Percentiles rank a stretch among this genome's conserved stretches.
phyloP scores from a whole-genome alignment of 2,113 vertebrate species.

The Salminus brasiliensis region DNA sequence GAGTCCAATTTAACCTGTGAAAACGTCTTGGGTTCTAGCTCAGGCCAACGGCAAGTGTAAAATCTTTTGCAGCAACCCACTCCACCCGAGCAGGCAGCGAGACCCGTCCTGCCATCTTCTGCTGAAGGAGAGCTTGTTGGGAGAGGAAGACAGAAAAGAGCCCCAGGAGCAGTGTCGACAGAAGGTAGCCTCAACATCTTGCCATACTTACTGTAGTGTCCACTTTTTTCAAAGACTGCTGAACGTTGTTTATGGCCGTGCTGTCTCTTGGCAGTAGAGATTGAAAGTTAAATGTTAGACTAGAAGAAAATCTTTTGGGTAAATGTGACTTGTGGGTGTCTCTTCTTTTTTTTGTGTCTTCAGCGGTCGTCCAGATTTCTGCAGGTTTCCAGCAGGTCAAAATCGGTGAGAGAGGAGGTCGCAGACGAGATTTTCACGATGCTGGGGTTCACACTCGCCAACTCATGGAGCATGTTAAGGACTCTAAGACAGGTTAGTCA shows the following conservation, averaged over 20 bases:
- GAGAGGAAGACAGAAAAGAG: conserved; percentile 75
- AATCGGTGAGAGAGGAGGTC: conserved; percentile 86
- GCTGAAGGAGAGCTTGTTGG: conserved; percentile 69
- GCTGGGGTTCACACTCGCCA: conserved; percentile 85
- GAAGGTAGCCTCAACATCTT: conserved; percentile 66
- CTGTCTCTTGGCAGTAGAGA: too few species aligned
- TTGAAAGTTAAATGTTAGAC: background rate
- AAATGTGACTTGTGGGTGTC: background rate
- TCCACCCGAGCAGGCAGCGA: conserved; percentile 3
- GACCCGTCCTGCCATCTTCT: background rate
- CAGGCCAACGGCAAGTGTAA: background rate
- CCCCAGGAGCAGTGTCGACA: conserved; percentile 45
- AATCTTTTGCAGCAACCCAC: conserved; percentile 42
- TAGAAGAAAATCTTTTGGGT: background rate
- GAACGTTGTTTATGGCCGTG: too few species aligned
- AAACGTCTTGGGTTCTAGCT: too few species aligned
- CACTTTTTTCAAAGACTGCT: background rate
- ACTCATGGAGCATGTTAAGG: conserved; percentile 86
- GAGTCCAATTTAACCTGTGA: too few species aligned
- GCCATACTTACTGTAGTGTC: background rate
- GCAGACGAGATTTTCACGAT: conserved; percentile 85
- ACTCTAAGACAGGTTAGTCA: conserved; percentile 77
- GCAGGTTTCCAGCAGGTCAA: conserved; percentile 87
- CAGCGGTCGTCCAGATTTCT: conserved; percentile 80
- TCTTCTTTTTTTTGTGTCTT: background rate